phyloP scores from a whole-genome alignment of 1,140 invertebrate genomes.

The Lethrus apterus region DNA sequence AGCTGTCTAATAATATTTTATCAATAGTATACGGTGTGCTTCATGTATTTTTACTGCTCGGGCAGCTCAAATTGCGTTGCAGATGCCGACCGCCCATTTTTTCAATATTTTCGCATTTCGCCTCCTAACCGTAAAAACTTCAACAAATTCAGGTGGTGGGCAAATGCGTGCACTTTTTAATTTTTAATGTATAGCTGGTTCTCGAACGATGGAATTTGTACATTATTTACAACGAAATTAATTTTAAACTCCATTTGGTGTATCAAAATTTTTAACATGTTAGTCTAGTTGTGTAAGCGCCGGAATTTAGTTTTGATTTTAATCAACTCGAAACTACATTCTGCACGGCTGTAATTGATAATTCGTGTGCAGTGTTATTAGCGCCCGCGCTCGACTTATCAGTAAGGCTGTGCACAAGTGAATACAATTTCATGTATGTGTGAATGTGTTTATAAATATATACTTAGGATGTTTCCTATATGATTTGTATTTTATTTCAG shows the following conservation, averaged over 20 bases:
- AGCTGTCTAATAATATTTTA: slow-evolving; percentile 23
- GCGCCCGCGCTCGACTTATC: slow-evolving; percentile 28
- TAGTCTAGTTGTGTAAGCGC: slow-evolving; percentile 20
- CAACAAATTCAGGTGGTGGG: no score
- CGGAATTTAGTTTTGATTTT: slow-evolving; percentile 26
- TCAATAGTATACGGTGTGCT: slow-evolving; percentile 25
- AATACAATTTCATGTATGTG: slow-evolving; percentile 35
- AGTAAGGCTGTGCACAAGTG: slow-evolving; percentile 34
- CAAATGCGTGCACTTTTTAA: no score
- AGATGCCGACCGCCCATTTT: no score
- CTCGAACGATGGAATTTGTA: slow-evolving; percentile 22
- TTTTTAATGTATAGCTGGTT: slow-evolving; percentile 12
- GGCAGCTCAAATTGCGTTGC: slow-evolving; percentile 22
- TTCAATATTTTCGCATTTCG: no score
- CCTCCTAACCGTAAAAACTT: no score
- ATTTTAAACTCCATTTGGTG: slow-evolving; percentile 15
- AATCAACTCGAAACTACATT: slow-evolving; percentile 29
- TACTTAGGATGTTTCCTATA: slow-evolving; percentile 32
- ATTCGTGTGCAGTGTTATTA: slow-evolving; percentile 29
- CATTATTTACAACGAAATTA: slow-evolving; percentile 32
- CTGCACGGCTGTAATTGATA: slow-evolving; percentile 32
- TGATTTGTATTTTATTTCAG: slow-evolving; percentile 9
- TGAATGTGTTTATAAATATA: slow-evolving; percentile 41
- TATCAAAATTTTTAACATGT: slow-evolving; percentile 30
- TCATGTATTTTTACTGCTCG: slow-evolving; percentile 20